Percentiles rank a stretch among this genome's conserved stretches.
Conservation (phyloP, 2,888 invertebrate species). For the Drosophila villosipedis region DNA sequence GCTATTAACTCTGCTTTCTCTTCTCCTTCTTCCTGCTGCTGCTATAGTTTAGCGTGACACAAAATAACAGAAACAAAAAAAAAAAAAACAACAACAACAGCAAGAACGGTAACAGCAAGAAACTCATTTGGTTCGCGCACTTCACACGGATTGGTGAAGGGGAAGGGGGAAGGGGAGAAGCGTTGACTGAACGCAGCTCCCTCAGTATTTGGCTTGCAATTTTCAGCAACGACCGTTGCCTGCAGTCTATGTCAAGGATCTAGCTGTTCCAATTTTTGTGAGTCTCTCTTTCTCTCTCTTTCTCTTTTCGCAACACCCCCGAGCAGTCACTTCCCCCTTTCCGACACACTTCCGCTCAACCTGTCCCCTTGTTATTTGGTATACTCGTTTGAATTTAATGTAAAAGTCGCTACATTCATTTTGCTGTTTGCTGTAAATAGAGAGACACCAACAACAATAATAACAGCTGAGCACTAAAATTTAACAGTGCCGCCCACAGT, state of each 20-base stretch:
- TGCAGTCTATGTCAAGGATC: constrained; percentile 68
- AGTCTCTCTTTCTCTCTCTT: neutral
- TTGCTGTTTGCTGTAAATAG: constrained; percentile 38
- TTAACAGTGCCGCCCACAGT: constrained; percentile 50
- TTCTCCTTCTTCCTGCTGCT: neutral
- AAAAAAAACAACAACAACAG: constrained; percentile 27
- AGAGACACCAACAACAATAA: constrained; percentile 16
- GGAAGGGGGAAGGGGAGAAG: neutral
- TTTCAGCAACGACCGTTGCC: constrained; percentile 45
- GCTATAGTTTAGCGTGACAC: constrained; percentile 45
- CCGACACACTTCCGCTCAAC: constrained; percentile 5
- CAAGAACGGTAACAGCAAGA: constrained; percentile 32
- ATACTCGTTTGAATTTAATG: constrained; percentile 62
- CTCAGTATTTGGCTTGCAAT: constrained; percentile 37
- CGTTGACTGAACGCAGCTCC: constrained; percentile 16
- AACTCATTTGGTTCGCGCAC: constrained; percentile 68
- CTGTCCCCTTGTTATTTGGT: constrained; percentile 19
- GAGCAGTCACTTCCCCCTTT: neutral
- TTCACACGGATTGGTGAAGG: constrained; percentile 40
- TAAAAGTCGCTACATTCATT: constrained; percentile 58
- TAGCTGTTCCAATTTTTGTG: constrained; percentile 53
- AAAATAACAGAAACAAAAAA: constrained; percentile 16
- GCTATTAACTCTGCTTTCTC: constrained; percentile 61
- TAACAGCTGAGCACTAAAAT: constrained; percentile 56
- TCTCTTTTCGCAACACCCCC: neutral